Conservation (phyloP, 1,140 invertebrate species). For the Pseudomyrmex cubaensis region DNA sequence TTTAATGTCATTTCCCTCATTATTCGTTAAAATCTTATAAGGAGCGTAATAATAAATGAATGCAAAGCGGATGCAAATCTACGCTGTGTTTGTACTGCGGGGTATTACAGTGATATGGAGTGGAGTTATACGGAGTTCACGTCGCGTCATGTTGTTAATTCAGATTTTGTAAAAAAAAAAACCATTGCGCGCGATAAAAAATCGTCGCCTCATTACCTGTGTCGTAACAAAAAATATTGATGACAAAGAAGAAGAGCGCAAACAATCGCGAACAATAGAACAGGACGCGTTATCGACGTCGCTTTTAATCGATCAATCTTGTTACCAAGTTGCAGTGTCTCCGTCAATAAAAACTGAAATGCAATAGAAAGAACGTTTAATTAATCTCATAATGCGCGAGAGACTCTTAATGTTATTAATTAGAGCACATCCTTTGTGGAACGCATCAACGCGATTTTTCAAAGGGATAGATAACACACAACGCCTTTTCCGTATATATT, state of each 20-base stretch:
- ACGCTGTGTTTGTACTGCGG: background rate
- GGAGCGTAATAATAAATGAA: too few relatives aligned
- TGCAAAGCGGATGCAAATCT: background rate
- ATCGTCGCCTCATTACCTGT: slow-evolving; percentile 5
- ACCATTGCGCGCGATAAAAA: background rate
- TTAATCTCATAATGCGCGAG: slow-evolving; percentile 35
- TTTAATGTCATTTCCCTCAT: background rate
- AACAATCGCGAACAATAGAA: slow-evolving; percentile 21
- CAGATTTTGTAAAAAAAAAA: background rate
- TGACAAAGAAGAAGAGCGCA: background rate
- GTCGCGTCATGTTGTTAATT: background rate
- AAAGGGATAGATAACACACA: slow-evolving; percentile 21
- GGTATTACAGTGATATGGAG: background rate
- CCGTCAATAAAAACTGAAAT: slow-evolving; percentile 15
- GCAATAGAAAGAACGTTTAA: slow-evolving; percentile 37
- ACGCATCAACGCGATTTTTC: slow-evolving; percentile 27
- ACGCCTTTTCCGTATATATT: slow-evolving; percentile 27
- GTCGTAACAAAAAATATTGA: background rate
- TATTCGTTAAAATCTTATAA: too few relatives aligned
- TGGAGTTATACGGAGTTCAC: background rate
- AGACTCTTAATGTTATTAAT: slow-evolving; percentile 37
- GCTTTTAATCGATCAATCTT: slow-evolving; percentile 11
- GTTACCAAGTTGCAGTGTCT: slow-evolving; percentile 28
- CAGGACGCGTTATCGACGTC: slow-evolving; percentile 18
- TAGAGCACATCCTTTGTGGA: slow-evolving; percentile 26